Conservation (phyloP, 1,140 invertebrate species). For the Eubasilissa regina region DNA sequence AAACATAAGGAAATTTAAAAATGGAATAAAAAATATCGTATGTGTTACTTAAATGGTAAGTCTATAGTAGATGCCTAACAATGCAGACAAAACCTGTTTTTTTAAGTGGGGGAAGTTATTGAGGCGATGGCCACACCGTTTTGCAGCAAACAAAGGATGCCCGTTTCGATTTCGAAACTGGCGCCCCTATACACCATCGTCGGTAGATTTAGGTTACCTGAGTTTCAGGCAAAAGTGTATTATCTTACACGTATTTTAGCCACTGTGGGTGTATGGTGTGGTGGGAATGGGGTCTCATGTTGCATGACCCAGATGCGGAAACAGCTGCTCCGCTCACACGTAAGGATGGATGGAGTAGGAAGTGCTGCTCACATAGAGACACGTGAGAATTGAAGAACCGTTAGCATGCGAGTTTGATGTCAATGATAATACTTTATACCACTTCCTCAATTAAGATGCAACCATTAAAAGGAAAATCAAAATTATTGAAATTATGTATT, state of each 20-base stretch:
- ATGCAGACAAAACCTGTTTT: not conserved
- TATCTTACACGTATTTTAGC: not conserved
- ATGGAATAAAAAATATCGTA: not conserved
- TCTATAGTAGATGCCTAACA: too few species aligned
- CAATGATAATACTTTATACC: too few species aligned
- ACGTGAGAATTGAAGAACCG: too few species aligned
- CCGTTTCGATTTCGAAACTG: slow-evolving; percentile 15
- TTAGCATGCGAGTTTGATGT: too few species aligned
- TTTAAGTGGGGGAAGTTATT: not conserved
- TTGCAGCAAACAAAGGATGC: slow-evolving; percentile 1
- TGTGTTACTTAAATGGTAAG: too few species aligned
- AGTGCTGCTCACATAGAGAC: not conserved
- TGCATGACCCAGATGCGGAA: slow-evolving; percentile 20
- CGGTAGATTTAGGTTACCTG: slow-evolving; percentile 19
- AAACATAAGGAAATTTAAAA: not conserved
- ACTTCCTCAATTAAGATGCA: too few species aligned
- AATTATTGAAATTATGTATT: too few species aligned
- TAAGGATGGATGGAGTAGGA: slow-evolving; percentile 5
- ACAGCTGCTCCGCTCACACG: slow-evolving; percentile 5
- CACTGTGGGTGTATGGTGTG: slow-evolving; percentile 34
- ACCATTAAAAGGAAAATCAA: too few species aligned
- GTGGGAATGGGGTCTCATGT: slow-evolving; percentile 29
- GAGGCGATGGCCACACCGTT: not conserved
- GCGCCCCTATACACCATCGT: slow-evolving; percentile 20
- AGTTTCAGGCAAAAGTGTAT: slow-evolving; percentile 4